These are phyloP conservation scores for Leptopilina clavipes DNA, from an alignment of 1,140 invertebrate species.

Conservation along the genomic window DNA sequence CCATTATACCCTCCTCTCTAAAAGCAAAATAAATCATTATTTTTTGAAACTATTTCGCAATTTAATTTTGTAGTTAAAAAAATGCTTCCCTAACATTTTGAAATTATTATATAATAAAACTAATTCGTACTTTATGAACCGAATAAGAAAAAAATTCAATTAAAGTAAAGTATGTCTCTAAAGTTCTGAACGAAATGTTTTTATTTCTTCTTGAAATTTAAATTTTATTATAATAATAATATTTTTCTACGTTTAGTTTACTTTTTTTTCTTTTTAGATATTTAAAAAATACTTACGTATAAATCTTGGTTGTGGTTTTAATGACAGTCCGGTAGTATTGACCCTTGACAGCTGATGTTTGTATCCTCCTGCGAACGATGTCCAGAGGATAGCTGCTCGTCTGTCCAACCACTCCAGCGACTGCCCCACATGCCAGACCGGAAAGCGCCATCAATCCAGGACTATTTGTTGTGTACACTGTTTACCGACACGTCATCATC, in stretches of 20 bases:
- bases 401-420: slow-evolving; percentile 95
- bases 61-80: too few species aligned
- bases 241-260: too few species aligned
- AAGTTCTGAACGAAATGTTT: too few species aligned
- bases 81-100: too few species aligned
- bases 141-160: too few species aligned
- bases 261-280: background rate
- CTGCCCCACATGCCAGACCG: slow-evolving; percentile 89
- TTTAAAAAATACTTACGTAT: slow-evolving; percentile 72
- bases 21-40: slow-evolving; percentile 54
- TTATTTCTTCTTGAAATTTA: too few species aligned
- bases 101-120: too few species aligned
- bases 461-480: slow-evolving; percentile 68
- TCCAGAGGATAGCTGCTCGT: slow-evolving; percentile 96
- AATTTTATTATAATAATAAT: too few species aligned
- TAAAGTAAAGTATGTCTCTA: too few species aligned
- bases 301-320: slow-evolving; percentile 79
- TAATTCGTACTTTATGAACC: too few species aligned
- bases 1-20: slow-evolving; percentile 91
- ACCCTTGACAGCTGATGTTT: slow-evolving; percentile 81
- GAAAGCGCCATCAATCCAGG: slow-evolving; percentile 74
- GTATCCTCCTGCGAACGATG: slow-evolving; percentile 91
- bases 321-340: slow-evolving; percentile 80
- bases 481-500: slow-evolving; percentile 69
- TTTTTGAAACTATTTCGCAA: too few species aligned